Percentiles rank a stretch among this genome's conserved stretches.
Conservation (phyloP, 2,113 vertebrate genomes). For the Lota lota region DNA sequence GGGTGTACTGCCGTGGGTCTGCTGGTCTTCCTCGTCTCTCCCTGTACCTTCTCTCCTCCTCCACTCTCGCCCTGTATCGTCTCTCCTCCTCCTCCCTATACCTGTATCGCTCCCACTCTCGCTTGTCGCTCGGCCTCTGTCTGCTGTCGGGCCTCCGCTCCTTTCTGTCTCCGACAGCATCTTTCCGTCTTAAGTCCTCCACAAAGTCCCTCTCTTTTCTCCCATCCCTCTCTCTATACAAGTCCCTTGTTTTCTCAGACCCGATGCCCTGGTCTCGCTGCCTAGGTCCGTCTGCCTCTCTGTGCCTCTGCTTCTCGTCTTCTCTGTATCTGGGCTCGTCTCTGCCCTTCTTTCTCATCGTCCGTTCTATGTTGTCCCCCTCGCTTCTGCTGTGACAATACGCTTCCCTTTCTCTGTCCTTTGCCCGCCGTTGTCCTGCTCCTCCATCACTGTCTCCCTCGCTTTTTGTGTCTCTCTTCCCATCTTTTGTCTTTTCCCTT, state of each 20-base stretch:
- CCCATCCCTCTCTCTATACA: conserved; percentile 14
- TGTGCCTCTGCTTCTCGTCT: conserved; percentile 20
- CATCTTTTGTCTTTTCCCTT: conserved; percentile 25
- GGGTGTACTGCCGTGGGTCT: conserved; percentile 20
- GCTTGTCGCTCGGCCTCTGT: conserved; percentile 14
- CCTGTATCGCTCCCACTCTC: conserved; percentile 23
- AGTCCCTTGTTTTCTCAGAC: conserved; percentile 26
- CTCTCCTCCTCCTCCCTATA: background rate
- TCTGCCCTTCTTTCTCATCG: conserved; percentile 6
- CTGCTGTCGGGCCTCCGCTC: conserved; percentile 10
- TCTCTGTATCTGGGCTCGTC: conserved; percentile 16
- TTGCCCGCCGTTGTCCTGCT: conserved; percentile 28
- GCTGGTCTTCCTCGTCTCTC: conserved; percentile 30
- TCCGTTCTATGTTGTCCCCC: conserved; percentile 40
- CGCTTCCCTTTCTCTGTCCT: conserved; percentile 20
- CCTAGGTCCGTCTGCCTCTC: conserved; percentile 18
- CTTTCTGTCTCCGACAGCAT: conserved; percentile 14
- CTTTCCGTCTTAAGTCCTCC: conserved; percentile 12
- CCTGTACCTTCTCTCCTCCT: conserved; percentile 15
- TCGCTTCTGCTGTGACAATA: conserved; percentile 60
- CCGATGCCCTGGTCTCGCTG: background rate
- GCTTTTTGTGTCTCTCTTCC: conserved; percentile 54
- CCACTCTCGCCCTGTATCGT: conserved; percentile 3
- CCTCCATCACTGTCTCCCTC: conserved; percentile 64
- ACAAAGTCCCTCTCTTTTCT: conserved; percentile 5